A percentile compares a stretch with the other conserved stretches of the same genome.
Conservation (phyloP, 2,888 invertebrate species). For the Drepanosiphum platanoidis region DNA sequence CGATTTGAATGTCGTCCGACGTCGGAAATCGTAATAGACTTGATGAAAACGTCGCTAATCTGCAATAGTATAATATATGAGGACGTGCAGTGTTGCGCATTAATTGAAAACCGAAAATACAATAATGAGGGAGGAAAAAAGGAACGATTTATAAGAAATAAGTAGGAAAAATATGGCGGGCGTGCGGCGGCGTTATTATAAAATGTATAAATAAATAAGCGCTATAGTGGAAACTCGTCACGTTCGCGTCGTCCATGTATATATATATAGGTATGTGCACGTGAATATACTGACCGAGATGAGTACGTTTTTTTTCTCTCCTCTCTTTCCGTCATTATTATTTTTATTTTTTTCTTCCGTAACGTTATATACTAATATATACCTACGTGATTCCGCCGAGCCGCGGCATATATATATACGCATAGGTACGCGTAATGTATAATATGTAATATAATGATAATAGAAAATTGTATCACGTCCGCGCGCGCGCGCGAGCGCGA, state of each 20-base stretch:
- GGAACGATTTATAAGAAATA: neutral
- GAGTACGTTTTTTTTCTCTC: neutral
- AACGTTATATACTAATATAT: neutral
- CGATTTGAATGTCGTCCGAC: too few species aligned
- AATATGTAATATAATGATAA: neutral
- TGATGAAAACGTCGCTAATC: too few species aligned
- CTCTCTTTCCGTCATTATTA: neutral
- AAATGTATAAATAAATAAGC: neutral
- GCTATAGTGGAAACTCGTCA: neutral
- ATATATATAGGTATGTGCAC: neutral
- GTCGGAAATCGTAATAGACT: too few species aligned
- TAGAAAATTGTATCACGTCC: slow-evolving; percentile 51
- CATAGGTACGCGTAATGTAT: too few species aligned
- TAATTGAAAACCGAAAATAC: neutral
- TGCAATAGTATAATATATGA: neutral
- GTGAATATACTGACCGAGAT: neutral
- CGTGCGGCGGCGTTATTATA: neutral
- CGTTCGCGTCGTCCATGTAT: neutral
- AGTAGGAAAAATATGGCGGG: too few species aligned
- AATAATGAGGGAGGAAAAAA: neutral
- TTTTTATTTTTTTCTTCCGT: neutral
- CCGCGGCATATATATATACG: neutral
- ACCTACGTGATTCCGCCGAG: neutral
- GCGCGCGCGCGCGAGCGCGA: neutral
- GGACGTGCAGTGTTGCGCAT: neutral